Conservation (phyloP, 2,888 invertebrate species). For the Maniola hyperantus region DNA sequence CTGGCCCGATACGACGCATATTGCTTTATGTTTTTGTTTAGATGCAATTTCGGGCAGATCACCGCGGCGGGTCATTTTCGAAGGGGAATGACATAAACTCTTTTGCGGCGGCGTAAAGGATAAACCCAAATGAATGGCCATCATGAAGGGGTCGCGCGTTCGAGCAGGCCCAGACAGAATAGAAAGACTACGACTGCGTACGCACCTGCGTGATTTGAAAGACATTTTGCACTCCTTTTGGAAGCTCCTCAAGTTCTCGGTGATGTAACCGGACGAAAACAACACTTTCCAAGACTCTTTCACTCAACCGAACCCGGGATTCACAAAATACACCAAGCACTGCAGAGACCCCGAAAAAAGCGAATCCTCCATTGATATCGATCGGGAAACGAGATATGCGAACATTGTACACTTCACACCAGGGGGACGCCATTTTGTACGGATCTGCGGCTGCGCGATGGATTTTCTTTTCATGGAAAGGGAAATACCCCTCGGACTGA, state of each 20-base stretch:
- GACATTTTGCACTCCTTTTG: slow-evolving; percentile 77
- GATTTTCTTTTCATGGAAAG: slow-evolving; percentile 73
- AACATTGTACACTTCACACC: slow-evolving; percentile 77
- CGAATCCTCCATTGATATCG: slow-evolving; percentile 84
- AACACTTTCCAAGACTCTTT: slow-evolving; percentile 76
- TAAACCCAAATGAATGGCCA: slow-evolving; percentile 82
- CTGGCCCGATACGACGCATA: slow-evolving; percentile 46
- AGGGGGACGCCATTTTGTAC: slow-evolving; percentile 85
- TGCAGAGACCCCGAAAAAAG: slow-evolving; percentile 75
- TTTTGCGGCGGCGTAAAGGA: slow-evolving; percentile 82
- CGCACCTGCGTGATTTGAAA: slow-evolving; percentile 94
- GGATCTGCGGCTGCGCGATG: slow-evolving; percentile 89
- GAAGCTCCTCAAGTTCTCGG: slow-evolving; percentile 68
- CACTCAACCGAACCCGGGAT: slow-evolving; percentile 70
- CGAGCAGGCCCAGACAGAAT: slow-evolving; percentile 95
- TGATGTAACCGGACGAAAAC: slow-evolving; percentile 79
- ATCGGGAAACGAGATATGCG: slow-evolving; percentile 82
- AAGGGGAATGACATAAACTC: slow-evolving; percentile 79
- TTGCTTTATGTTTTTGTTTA: slow-evolving; percentile 58
- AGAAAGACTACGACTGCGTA: slow-evolving; percentile 96
- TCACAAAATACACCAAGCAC: slow-evolving; percentile 69
- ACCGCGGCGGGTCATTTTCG: slow-evolving; percentile 64
- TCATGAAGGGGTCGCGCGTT: slow-evolving; percentile 84
- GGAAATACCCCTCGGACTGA: slow-evolving; percentile 74
- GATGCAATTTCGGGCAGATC: slow-evolving; percentile 64